These are phyloP conservation scores for Ataeniobius toweri DNA, from an alignment of 2,797 vertebrate genomes.

Conservation along the genomic window DNA sequence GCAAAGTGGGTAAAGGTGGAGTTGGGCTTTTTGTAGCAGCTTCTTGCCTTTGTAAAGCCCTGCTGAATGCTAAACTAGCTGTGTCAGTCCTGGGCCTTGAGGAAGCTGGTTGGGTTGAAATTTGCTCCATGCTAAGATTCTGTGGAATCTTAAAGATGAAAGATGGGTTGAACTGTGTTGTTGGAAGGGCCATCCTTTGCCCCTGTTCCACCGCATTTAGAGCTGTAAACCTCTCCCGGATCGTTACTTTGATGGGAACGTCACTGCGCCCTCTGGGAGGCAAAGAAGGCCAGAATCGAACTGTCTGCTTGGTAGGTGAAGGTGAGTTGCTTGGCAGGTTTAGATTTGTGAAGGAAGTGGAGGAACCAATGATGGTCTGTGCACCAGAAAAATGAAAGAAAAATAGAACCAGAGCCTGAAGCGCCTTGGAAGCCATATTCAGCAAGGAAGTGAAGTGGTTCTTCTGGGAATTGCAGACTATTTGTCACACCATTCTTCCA, in stretches of 20 bases:
- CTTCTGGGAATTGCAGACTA: slow-evolving; percentile 25
- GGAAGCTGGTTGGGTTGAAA: slow-evolving; percentile 45
- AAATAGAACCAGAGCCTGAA: slow-evolving; percentile 65
- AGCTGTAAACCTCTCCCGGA: slow-evolving; percentile 37
- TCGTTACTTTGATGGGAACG: slow-evolving; percentile 59
- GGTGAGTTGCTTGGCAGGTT: slow-evolving; percentile 41
- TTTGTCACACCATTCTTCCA: slow-evolving; percentile 69
- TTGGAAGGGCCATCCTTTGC: slow-evolving; percentile 34
- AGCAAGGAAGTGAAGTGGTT: slow-evolving; percentile 45
- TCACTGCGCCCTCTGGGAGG: slow-evolving; percentile 65
- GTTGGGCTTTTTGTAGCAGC: slow-evolving; percentile 44
- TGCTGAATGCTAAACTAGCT: slow-evolving; percentile 38
- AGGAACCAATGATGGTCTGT: slow-evolving; percentile 67
- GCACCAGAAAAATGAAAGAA: slow-evolving; percentile 55
- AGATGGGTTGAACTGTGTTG: slow-evolving; percentile 36
- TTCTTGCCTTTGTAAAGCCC: slow-evolving; percentile 32
- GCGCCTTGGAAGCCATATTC: slow-evolving; percentile 59
- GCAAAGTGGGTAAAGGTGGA: slow-evolving; percentile 34
- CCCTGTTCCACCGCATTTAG: slow-evolving; percentile 32
- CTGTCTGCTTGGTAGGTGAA: slow-evolving; percentile 55
- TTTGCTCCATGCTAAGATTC: slow-evolving; percentile 50
- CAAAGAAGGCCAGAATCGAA: slow-evolving; percentile 50
- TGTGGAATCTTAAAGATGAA: slow-evolving; percentile 36
- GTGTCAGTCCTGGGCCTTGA: slow-evolving; percentile 60
- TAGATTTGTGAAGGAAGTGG: slow-evolving; percentile 50